phyloP scores from a whole-genome alignment of 2,797 vertebrate genomes.

The Hipposideros larvatus region DNA sequence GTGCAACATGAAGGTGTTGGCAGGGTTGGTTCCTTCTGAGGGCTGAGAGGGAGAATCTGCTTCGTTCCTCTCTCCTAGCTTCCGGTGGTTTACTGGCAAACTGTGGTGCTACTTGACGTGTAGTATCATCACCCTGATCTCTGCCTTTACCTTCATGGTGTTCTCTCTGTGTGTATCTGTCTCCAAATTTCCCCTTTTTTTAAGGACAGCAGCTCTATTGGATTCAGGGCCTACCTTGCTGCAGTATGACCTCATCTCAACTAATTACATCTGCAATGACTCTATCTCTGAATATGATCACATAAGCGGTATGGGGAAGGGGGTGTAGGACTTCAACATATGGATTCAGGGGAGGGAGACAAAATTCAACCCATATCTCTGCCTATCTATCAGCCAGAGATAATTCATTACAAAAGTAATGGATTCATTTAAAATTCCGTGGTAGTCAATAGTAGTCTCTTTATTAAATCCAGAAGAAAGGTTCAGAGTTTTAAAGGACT shows the following conservation, averaged over 20 bases:
- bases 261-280: neutral
- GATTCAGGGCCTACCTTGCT: neutral
- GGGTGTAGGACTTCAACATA: neutral
- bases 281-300: neutral
- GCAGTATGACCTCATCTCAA: neutral
- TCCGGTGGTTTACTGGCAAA: neutral
- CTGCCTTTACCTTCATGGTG: neutral
- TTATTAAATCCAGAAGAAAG: constrained; percentile 33
- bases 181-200: neutral
- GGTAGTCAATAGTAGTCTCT: neutral
- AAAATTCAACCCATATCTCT: neutral
- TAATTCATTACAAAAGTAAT: constrained; percentile 9
- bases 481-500: constrained; percentile 33
- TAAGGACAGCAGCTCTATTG: neutral
- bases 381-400: neutral
- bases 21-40: neutral
- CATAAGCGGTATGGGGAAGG: neutral
- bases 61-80: neutral
- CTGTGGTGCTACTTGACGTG: neutral
- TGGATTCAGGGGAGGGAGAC: neutral
- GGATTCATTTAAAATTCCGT: neutral
- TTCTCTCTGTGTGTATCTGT: neutral
- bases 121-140: neutral
- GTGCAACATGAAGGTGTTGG: neutral
- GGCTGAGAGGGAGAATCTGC: neutral